Base-by-base conservation (phyloP, 2,888 invertebrate species). In the Cosmia trapezina region DNA sequence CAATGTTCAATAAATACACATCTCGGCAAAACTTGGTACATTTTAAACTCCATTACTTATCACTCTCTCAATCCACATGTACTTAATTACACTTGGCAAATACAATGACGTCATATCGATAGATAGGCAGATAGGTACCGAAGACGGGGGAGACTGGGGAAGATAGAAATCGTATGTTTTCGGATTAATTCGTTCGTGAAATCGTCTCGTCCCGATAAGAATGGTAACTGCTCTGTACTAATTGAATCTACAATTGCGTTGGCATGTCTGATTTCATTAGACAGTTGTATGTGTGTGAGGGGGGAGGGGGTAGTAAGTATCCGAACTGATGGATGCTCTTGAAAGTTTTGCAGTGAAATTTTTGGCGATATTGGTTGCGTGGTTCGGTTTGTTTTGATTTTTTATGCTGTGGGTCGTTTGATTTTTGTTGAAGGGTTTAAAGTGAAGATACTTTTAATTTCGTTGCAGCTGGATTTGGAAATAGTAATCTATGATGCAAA, bases 131-230 rank as follows among this genome's bases (percentile, higher is more conserved):
- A 82, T 78, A 88, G 88, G 86, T 86, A 91, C 91, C 89, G 84
- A 89, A 90, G 91, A 91, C 91, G 89, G 92, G 88, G 85, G 88
- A 84, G 82, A 70, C 49, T 66, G 91, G 92, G 94, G 95, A 93
- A 94, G 95, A 95, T 95, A 94, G 91, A 90, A 94, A 94, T 95
- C 96, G 95, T 96, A 95, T 96, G 96, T 95, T 96, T 96, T 95
- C 94, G 95, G 94, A 96, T 95, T 95, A 95, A 96, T 96, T 96
- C 96, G 95, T 95, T 96, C 96, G 96, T 95, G 94, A 96, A 96
- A 96, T 96, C 96, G 96, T 95, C 95, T 94, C 94, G 92, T 83
- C 88, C 91, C 94, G 95, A 96, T 96, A 96, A 96, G 96, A 96
- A 96, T 95, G 93, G 95, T 94, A 94, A 95, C 86, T 81, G 94